These are phyloP conservation scores for Telmatochromis sp. DNA, from an alignment of 2,113 vertebrate genomes.

Conservation along the genomic window DNA sequence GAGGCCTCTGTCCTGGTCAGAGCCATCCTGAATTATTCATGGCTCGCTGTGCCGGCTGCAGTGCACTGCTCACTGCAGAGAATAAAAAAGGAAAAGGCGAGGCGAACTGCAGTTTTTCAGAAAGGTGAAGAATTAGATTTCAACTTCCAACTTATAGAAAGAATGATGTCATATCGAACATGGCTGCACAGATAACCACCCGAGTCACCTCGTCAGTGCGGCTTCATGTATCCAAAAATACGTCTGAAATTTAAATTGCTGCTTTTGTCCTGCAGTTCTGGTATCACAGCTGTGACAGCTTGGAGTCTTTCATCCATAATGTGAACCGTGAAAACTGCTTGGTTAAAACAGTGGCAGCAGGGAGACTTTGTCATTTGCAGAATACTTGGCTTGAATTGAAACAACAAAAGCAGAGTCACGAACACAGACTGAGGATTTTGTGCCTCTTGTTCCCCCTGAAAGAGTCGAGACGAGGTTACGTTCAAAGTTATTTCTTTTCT, in stretches of 20 bases:
- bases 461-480: background rate
- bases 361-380: background rate
- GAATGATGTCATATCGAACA: background rate
- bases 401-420: background rate
- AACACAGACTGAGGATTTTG: background rate
- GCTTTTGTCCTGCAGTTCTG: background rate
- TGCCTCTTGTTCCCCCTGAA: background rate
- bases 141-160: background rate
- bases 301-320: background rate
- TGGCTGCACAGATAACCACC: background rate
- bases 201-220: rapidly evolving
- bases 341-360: background rate
- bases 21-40: constrained; percentile 45
- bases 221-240: background rate
- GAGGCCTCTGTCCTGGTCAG: constrained; percentile 11
- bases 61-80: background rate
- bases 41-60: background rate
- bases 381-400: background rate
- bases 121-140: background rate
- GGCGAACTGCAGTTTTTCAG: background rate
- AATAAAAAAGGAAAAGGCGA: background rate
- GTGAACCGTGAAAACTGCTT: background rate
- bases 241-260: background rate
- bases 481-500: background rate
- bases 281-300: background rate